These are phyloP conservation scores for Meloidogyne exigua DNA, from an alignment of 1,140 invertebrate species.

Conservation along the genomic window DNA sequence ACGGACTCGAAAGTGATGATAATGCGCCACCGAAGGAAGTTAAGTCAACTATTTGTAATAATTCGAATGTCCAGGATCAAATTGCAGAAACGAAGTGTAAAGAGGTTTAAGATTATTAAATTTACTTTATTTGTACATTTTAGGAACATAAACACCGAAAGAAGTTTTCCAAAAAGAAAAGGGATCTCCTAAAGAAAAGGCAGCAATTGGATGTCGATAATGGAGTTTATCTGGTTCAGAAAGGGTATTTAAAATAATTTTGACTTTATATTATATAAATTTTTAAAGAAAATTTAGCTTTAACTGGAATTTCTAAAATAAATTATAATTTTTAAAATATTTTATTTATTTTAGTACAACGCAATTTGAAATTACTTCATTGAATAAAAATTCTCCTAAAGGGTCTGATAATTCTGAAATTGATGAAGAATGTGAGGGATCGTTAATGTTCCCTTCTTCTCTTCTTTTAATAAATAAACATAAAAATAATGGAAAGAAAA, in stretches of 20 bases:
- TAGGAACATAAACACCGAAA: background rate
- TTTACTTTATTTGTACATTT: background rate
- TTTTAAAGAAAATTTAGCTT: too few species aligned
- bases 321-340: constrained; percentile 4
- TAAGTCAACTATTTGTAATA: constrained; percentile 11
- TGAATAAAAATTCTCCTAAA: background rate
- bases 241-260: constrained; percentile 14
- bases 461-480: background rate
- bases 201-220: constrained; percentile 23
- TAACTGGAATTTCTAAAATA: too few species aligned
- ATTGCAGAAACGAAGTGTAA: constrained; percentile 9
- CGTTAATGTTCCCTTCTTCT: background rate
- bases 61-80: background rate
- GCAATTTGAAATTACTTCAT: constrained; percentile 28
- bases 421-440: background rate
- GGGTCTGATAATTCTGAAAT: background rate
- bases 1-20: constrained; percentile 17
- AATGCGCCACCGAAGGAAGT: constrained; percentile 28
- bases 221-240: constrained; percentile 29
- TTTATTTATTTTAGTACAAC: constrained; percentile 31
- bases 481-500: background rate
- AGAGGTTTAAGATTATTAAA: background rate
- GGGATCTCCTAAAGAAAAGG: constrained; percentile 28
- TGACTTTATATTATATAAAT: too few species aligned
- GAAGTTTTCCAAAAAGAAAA: constrained; percentile 28